phyloP scores from a whole-genome alignment of 2,888 invertebrate species.

The Herminia tarsipennalis region DNA sequence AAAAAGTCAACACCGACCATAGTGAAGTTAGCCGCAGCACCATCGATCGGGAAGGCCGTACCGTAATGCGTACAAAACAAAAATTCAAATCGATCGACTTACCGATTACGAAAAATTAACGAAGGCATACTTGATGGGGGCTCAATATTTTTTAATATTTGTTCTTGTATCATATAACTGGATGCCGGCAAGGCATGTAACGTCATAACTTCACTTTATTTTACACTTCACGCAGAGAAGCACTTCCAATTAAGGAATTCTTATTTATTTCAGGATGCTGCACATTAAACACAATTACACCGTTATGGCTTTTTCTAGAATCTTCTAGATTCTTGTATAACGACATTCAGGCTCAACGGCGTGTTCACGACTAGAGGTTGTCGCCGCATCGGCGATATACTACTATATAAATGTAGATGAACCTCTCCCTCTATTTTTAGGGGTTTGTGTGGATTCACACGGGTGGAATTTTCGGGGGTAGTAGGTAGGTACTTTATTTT shows the following conservation, averaged over 20 bases:
- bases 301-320: slow-evolving; percentile 51
- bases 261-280: slow-evolving; percentile 61
- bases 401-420: slow-evolving; percentile 36
- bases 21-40: slow-evolving; percentile 51
- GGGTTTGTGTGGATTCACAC: slow-evolving; percentile 50
- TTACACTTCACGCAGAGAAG: slow-evolving; percentile 61
- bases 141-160: slow-evolving; percentile 78
- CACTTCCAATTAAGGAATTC: slow-evolving; percentile 60
- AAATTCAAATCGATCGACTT: slow-evolving; percentile 64
- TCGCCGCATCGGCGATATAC: slow-evolving; percentile 59
- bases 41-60: slow-evolving; percentile 49
- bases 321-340: slow-evolving; percentile 50
- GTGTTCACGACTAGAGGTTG: slow-evolving; percentile 60
- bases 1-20: slow-evolving; percentile 28
- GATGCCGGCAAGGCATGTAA: slow-evolving; percentile 81
- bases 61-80: slow-evolving; percentile 56
- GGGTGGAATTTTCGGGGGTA: slow-evolving; percentile 37
- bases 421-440: slow-evolving; percentile 60
- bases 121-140: slow-evolving; percentile 84
- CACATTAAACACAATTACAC: slow-evolving; percentile 59
- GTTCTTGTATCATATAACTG: slow-evolving; percentile 78
- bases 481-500: neutral
- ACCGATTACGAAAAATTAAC: slow-evolving; percentile 88
- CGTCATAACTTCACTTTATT: slow-evolving; percentile 82
- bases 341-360: slow-evolving; percentile 76